Evolutionary conservation across 2,113 vertebrate genomes (phyloP), one percentile per base, ranked within the genome.

Genomic region (Alaudala cheleensis): DNA sequence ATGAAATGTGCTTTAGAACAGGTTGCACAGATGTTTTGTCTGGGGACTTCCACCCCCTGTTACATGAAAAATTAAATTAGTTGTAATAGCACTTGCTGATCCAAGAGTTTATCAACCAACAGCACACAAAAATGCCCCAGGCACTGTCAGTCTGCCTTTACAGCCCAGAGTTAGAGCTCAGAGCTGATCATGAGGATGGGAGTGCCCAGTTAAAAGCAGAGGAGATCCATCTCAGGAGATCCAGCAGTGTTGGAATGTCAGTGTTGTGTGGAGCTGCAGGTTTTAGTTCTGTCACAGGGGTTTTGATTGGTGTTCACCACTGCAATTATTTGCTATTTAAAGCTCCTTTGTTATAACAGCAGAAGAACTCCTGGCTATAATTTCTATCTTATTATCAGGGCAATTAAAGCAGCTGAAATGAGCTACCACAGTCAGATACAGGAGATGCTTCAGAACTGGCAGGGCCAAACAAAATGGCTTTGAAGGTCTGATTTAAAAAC

Each of bases 1-100:
- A 87, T 69, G 54, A 50, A 71, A 87, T 58, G 58, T 87, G 77
- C 88, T 87, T 82, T 11, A 6, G 29, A 91, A 80, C 88, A 87
- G 86, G 85, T 91, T 92, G 86, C 65, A 82, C 95, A 97, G 93
- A 84, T 95, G 93, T 96, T 96, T 91, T 89, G 83, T 95, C 96
- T 66, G 29, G 92, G 80, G 95, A 91, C 69, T 93, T 96, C 95
- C 86, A 93, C 93, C 93, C 82, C 86, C 88, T 79, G 74, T 51
- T 92, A 13, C 2, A 58, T 70, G 92, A 95, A 95, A 79, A 94
- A 94, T 91, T 89, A 57, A 92, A 80, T 93, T 72, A 85, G 61
- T 87, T 94, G 86, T 49, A 72, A 87, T 79, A 84, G 76, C 40
- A 47, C 54, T 64, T 54, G 61, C 37, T 93, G 69, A 87, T 93